These are phyloP conservation scores for Pseudolaguvia tuberculata DNA, from an alignment of 2,113 vertebrate species.

Conservation along the genomic window DNA sequence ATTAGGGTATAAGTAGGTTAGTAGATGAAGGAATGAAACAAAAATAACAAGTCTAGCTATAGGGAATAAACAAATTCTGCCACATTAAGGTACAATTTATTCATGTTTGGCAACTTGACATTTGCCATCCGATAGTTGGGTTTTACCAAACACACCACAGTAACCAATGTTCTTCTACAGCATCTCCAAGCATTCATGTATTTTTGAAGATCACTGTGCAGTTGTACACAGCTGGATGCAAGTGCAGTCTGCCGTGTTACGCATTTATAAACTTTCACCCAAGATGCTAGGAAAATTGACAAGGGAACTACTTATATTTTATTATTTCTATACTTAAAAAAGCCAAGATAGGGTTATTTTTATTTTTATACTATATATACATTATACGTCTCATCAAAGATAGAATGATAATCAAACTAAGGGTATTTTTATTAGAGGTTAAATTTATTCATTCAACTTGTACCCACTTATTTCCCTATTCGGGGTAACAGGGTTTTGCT, in stretches of 20 bases:
- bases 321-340: not conserved
- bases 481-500: no score
- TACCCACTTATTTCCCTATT: no score
- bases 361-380: slow-evolving; percentile 3
- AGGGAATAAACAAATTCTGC: no score
- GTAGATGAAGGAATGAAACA: no score
- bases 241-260: not conserved
- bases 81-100: no score
- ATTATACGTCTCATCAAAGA: not conserved
- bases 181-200: not conserved
- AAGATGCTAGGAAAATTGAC: not conserved
- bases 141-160: not conserved
- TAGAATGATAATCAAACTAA: not conserved
- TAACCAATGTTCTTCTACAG: not conserved
- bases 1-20: no score
- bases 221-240: not conserved
- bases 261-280: not conserved
- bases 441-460: not conserved
- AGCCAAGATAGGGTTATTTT: not conserved
- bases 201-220: not conserved
- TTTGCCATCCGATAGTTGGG: not conserved
- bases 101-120: not conserved
- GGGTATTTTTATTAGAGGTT: no score
- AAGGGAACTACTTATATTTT: not conserved
- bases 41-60: no score